Percentiles rank a stretch among this genome's conserved stretches.
These are phyloP conservation scores for Solea senegalensis DNA, from an alignment of 2,113 vertebrate genomes.

Conservation along the genomic window DNA sequence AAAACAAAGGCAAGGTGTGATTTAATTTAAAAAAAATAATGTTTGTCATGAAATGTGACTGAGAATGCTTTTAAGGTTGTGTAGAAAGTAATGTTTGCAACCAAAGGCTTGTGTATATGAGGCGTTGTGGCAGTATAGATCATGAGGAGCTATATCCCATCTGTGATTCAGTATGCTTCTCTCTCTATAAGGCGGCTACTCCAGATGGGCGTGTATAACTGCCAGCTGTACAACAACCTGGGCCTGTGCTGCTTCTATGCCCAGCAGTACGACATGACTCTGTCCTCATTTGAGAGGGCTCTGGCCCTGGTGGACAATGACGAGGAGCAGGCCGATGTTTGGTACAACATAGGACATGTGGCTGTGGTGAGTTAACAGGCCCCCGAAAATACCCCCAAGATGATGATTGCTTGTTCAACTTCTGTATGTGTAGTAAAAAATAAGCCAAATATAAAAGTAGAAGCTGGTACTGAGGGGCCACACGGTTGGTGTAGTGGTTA, in stretches of 20 bases:
- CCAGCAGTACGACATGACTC: slow-evolving; percentile 98
- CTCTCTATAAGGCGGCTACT: slow-evolving; percentile 86
- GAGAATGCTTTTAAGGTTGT: no score
- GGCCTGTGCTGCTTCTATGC: slow-evolving; percentile 98
- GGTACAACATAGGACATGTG: slow-evolving; percentile 97
- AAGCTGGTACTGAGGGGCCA: neutral
- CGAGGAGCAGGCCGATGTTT: slow-evolving; percentile 93
- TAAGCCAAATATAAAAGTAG: neutral
- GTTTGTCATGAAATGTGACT: no score
- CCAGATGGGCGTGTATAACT: slow-evolving; percentile 98
- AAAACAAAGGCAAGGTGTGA: no score
- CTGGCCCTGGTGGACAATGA: slow-evolving; percentile 89
- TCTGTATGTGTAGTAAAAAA: neutral
- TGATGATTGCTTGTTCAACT: neutral
- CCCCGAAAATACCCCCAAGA: neutral
- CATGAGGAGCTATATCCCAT: slow-evolving; percentile 7
- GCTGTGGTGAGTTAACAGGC: slow-evolving; percentile 87
- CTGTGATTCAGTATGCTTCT: slow-evolving; percentile 24
- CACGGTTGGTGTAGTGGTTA: no score
- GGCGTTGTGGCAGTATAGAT: slow-evolving; percentile 3
- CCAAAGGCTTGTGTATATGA: neutral
- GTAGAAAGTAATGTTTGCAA: no score
- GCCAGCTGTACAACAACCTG: slow-evolving; percentile 97
- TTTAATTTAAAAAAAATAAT: no score
- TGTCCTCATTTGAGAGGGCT: slow-evolving; percentile 94